Percentiles rank a stretch among this genome's conserved stretches.
Evolutionary conservation across 2,888 invertebrate species (phyloP).

Genomic region (Biston stratarius): DNA sequence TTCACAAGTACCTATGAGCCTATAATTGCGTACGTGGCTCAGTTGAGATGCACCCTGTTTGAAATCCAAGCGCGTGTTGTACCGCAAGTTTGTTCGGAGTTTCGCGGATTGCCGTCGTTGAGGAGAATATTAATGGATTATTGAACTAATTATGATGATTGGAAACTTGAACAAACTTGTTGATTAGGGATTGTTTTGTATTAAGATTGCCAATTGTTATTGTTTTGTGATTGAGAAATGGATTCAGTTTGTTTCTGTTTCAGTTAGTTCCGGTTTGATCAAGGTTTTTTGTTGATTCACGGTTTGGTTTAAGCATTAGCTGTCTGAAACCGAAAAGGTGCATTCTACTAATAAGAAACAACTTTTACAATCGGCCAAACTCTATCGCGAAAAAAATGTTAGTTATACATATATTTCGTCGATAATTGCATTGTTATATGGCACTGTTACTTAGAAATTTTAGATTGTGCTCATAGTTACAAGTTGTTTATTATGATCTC

Average conservation of each 20-base stretch:
- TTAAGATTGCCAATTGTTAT: conserved; percentile 16
- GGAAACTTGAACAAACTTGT: conserved; percentile 24
- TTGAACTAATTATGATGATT: conserved; percentile 40
- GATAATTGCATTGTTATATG: too few relatives aligned
- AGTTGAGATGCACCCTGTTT: conserved; percentile 51
- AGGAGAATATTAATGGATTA: conserved; percentile 47
- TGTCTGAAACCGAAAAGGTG: too few relatives aligned
- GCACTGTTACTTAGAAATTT: too few relatives aligned
- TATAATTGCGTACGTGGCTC: conserved; percentile 68
- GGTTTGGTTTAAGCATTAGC: too few relatives aligned
- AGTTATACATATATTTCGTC: too few relatives aligned
- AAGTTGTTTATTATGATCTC: too few relatives aligned
- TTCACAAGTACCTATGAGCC: conserved; percentile 28
- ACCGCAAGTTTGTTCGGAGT: conserved; percentile 50
- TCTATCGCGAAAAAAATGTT: too few relatives aligned
- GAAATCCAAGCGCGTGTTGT: conserved; percentile 45
- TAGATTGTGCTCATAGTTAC: too few relatives aligned
- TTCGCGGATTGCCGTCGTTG: conserved; percentile 48
- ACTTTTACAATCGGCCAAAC: too few relatives aligned
- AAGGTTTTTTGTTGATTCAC: too few relatives aligned
- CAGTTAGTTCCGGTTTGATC: background rate
- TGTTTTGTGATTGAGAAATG: conserved; percentile 4
- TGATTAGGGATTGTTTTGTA: conserved; percentile 17
- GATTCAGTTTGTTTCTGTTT: background rate
- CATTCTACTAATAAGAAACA: too few relatives aligned